A percentile compares a stretch with the other conserved stretches of the same genome.
Evolutionary conservation across 2,113 vertebrate species (phyloP).

Genomic region (Pelvicachromis taeniatus): DNA sequence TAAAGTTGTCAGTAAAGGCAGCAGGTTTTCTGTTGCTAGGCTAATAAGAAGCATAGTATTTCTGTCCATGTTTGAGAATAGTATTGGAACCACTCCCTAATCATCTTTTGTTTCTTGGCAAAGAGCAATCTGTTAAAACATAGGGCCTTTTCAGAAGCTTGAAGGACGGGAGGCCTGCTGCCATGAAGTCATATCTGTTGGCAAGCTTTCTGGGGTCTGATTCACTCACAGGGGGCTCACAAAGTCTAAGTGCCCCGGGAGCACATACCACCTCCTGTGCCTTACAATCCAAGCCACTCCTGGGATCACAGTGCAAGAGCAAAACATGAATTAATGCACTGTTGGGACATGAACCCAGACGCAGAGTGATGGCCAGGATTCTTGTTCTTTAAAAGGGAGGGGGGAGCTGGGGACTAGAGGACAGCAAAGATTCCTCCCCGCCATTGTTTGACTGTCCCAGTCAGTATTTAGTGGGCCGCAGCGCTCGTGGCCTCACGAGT

Average conservation of each 20-base stretch:
- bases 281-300: constrained; percentile 12
- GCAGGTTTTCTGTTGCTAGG: constrained; percentile 29
- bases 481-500: constrained; percentile 24
- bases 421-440: constrained; percentile 21
- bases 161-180: constrained; percentile 41
- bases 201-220: constrained; percentile 40
- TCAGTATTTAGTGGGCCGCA: constrained; percentile 40
- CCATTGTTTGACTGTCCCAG: constrained; percentile 41
- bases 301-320: constrained; percentile 16
- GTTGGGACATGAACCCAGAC: background rate
- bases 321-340: constrained; percentile 23
- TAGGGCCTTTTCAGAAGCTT: constrained; percentile 60
- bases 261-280: constrained; percentile 35
- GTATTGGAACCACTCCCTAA: constrained; percentile 55
- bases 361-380: background rate
- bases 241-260: constrained; percentile 26
- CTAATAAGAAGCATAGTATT: constrained; percentile 26
- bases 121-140: constrained; percentile 62
- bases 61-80: constrained; percentile 17
- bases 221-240: constrained; percentile 30
- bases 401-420: background rate
- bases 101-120: constrained; percentile 70
- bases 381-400: background rate
- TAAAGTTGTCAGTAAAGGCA: background rate
- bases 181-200: constrained; percentile 71